These are phyloP conservation scores for Euplagia quadripunctaria DNA, from an alignment of 2,888 invertebrate genomes.

Conservation along the genomic window DNA sequence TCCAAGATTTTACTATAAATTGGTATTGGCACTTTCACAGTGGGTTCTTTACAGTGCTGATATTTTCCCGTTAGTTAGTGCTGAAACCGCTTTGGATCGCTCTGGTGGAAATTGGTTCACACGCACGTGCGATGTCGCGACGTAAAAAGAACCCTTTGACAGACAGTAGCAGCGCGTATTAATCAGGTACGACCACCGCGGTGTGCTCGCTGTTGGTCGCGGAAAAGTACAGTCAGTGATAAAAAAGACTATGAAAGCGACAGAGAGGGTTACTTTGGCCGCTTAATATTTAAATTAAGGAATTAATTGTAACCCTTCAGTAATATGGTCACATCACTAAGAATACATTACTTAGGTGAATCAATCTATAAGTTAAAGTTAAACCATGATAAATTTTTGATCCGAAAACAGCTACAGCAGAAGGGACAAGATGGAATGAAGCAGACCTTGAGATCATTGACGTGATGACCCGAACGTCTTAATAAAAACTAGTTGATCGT, in stretches of 20 bases:
- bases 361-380: not conserved
- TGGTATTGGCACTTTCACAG: slow-evolving; percentile 50
- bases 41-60: slow-evolving; percentile 38
- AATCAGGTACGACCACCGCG: slow-evolving; percentile 70
- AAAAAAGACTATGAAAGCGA: slow-evolving; percentile 18
- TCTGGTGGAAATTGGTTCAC: slow-evolving; percentile 73
- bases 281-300: not conserved
- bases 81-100: slow-evolving; percentile 39
- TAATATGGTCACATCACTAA: not conserved
- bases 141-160: slow-evolving; percentile 57
- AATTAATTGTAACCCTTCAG: not conserved
- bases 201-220: slow-evolving; percentile 45
- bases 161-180: slow-evolving; percentile 75
- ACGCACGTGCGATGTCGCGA: slow-evolving; percentile 73
- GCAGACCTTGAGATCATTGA: not conserved
- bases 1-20: slow-evolving; percentile 38
- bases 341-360: not conserved
- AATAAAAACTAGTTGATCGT: too few species aligned
- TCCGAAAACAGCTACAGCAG: too few species aligned
- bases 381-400: not conserved
- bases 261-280: not conserved
- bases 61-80: slow-evolving; percentile 55
- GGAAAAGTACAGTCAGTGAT: slow-evolving; percentile 60
- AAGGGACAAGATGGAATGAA: too few species aligned
- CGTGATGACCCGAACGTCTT: not conserved